Conservation (phyloP, 2,113 vertebrate genomes). For the Oxyura jamaicensis region DNA sequence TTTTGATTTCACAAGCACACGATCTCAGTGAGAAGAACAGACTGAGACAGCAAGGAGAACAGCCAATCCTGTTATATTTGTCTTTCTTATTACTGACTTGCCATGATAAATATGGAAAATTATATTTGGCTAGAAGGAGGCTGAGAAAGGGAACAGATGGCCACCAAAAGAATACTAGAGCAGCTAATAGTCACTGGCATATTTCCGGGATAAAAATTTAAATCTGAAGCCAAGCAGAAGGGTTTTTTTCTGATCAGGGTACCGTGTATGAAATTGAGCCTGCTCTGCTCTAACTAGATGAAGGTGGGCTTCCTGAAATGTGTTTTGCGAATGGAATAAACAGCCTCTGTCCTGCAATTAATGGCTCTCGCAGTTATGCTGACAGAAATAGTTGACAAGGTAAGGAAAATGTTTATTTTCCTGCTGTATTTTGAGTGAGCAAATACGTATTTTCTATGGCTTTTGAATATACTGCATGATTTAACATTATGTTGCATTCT, state of each 20-base stretch:
- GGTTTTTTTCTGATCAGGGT: slow-evolving; percentile 15
- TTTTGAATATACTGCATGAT: slow-evolving; percentile 9
- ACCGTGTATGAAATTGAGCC: slow-evolving; percentile 30
- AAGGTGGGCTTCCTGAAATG: slow-evolving; percentile 61
- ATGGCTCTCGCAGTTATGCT: slow-evolving; percentile 44
- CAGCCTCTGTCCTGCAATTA: not conserved
- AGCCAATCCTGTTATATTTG: slow-evolving; percentile 68
- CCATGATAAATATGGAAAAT: slow-evolving; percentile 69
- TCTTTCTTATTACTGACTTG: slow-evolving; percentile 67
- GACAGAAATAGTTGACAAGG: slow-evolving; percentile 69
- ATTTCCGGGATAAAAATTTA: slow-evolving; percentile 56
- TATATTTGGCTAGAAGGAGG: slow-evolving; percentile 69
- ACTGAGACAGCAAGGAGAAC: slow-evolving; percentile 47
- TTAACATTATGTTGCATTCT: not conserved
- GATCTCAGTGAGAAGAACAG: slow-evolving; percentile 62
- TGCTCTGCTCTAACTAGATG: slow-evolving; percentile 58
- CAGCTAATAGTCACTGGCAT: slow-evolving; percentile 58
- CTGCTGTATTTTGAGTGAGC: not conserved
- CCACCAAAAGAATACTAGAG: slow-evolving; percentile 66
- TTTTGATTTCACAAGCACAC: slow-evolving; percentile 50
- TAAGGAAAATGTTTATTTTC: slow-evolving; percentile 36
- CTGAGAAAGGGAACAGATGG: slow-evolving; percentile 69
- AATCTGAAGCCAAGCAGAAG: slow-evolving; percentile 51
- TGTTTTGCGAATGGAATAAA: slow-evolving; percentile 14
- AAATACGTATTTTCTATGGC: not conserved